A percentile compares a stretch with the other conserved stretches of the same genome.
Conservation (phyloP, 2,888 invertebrate species). For the Nomada flava region DNA sequence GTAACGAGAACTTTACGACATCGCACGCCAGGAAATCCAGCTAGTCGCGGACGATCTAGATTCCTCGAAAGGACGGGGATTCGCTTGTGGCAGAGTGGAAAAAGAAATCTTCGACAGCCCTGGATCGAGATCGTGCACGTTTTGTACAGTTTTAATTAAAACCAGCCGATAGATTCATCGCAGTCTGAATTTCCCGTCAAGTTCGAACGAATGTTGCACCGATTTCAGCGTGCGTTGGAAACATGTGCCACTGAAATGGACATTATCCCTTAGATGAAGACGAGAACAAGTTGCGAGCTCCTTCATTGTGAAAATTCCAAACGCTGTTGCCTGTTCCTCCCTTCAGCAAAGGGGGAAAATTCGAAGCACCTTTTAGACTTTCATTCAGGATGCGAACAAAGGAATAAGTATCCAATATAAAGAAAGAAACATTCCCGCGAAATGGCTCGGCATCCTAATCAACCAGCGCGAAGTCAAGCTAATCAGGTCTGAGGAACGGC, state of each 20-base stretch:
- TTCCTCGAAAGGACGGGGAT: neutral
- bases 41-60: slow-evolving; percentile 38
- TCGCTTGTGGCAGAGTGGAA: neutral
- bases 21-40: slow-evolving; percentile 32
- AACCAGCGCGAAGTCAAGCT: slow-evolving; percentile 21
- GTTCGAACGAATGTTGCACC: slow-evolving; percentile 25
- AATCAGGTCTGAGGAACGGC: slow-evolving; percentile 25
- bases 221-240: slow-evolving; percentile 43
- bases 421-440: neutral
- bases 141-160: neutral
- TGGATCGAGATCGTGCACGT: neutral
- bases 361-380: neutral
- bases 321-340: neutral
- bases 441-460: slow-evolving; percentile 33
- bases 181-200: no score
- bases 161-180: neutral
- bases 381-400: no score
- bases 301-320: slow-evolving; percentile 22
- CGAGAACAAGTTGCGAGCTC: slow-evolving; percentile 38
- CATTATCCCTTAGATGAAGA: slow-evolving; percentile 30
- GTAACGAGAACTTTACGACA: slow-evolving; percentile 72
- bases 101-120: neutral
- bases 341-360: neutral
- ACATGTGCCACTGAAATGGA: slow-evolving; percentile 28
- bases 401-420: neutral